Evolutionary conservation across 2,888 invertebrate genomes (phyloP).

Genomic region (Digitonthophagus gazella): DNA sequence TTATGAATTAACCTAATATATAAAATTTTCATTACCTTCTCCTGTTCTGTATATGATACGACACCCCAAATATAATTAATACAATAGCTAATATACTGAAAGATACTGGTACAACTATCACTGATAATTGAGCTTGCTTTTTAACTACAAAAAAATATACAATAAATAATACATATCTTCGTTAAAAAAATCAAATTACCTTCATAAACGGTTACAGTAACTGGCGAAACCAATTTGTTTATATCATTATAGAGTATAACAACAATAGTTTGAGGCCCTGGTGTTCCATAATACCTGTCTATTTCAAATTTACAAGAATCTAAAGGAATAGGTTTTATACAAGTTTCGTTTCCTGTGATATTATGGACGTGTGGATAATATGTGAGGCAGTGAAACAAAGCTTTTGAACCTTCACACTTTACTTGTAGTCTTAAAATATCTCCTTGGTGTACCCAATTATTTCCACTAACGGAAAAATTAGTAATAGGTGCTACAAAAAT

Average conservation of each 20-base stretch:
- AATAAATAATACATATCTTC: background rate
- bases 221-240: constrained; percentile 64
- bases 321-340: constrained; percentile 44
- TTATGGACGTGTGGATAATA: constrained; percentile 66
- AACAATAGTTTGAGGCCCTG: constrained; percentile 73
- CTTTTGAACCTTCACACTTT: constrained; percentile 72
- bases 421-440: constrained; percentile 70
- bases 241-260: constrained; percentile 78
- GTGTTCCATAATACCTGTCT: constrained; percentile 63
- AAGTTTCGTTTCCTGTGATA: constrained; percentile 76
- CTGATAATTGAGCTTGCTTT: constrained; percentile 79
- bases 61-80: constrained; percentile 81
- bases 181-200: constrained; percentile 53
- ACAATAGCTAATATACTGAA: constrained; percentile 81
- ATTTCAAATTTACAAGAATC: constrained; percentile 61
- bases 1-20: too few species aligned
- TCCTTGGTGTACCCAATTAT: constrained; percentile 81
- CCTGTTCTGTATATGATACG: constrained; percentile 80
- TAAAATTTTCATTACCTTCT: too few species aligned
- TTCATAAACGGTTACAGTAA: constrained; percentile 81
- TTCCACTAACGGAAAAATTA: constrained; percentile 68
- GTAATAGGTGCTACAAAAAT: constrained; percentile 67
- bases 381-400: constrained; percentile 68
- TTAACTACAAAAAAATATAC: constrained; percentile 58
- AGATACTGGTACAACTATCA: constrained; percentile 82